Evolutionary conservation across 2,113 vertebrate species (phyloP).

Genomic region (Centropus bengalensis): DNA sequence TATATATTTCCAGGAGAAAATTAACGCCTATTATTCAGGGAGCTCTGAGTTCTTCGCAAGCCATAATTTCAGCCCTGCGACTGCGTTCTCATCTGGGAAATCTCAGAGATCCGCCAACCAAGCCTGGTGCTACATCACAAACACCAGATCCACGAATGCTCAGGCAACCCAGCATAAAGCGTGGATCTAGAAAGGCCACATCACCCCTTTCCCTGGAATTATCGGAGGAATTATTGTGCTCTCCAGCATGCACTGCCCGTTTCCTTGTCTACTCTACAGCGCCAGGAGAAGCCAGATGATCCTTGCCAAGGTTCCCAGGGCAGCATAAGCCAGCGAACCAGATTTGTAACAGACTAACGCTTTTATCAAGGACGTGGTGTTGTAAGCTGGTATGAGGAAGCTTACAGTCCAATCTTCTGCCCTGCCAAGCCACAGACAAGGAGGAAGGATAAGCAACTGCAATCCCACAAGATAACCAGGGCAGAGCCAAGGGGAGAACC

Average conservation of each 20-base stretch:
- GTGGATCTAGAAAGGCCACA: neutral
- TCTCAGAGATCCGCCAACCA: neutral
- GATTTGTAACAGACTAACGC: neutral
- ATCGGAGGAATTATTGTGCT: neutral
- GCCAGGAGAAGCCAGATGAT: neutral
- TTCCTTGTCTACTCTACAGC: accelerated
- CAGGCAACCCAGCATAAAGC: accelerated
- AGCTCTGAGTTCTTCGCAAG: neutral
- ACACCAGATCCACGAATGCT: accelerated
- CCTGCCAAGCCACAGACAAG: neutral
- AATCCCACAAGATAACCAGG: neutral
- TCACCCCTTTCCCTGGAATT: neutral
- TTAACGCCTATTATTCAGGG: neutral
- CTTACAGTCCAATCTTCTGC: neutral
- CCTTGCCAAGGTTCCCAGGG: neutral
- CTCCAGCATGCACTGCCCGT: accelerated
- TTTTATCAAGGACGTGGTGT: neutral
- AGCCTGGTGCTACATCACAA: too few relatives aligned
- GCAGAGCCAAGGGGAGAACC: neutral
- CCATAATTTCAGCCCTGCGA: neutral
- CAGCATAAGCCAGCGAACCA: neutral
- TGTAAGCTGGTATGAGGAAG: neutral
- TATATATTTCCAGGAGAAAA: neutral
- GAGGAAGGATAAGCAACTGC: neutral
- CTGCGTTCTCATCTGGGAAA: neutral